phyloP scores from a whole-genome alignment of 2,113 vertebrate species.

The Peromyscus polionotus region DNA sequence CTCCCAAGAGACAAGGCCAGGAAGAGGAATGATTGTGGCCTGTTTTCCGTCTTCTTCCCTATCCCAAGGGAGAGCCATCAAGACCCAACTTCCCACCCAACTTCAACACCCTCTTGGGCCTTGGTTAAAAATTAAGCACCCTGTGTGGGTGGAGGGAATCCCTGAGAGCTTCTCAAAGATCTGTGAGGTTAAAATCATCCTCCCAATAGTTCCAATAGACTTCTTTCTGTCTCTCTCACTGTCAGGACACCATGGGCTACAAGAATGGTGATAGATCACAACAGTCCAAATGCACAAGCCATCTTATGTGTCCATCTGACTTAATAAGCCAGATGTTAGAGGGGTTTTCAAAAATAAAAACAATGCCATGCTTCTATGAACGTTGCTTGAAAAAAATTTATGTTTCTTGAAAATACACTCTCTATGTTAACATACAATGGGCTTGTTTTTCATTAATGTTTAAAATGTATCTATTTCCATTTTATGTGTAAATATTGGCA shows the following conservation, averaged over 20 bases:
- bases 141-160: neutral
- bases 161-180: neutral
- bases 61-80: neutral
- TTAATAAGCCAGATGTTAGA: conserved; percentile 8
- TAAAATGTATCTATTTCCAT: conserved; percentile 35
- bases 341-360: conserved; percentile 50
- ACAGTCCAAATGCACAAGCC: neutral
- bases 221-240: conserved; percentile 21
- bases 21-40: neutral
- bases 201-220: neutral
- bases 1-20: neutral
- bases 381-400: conserved; percentile 52
- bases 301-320: conserved; percentile 3
- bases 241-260: neutral
- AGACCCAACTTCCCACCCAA: neutral
- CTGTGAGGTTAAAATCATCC: conserved; percentile 36
- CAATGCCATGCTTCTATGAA: conserved; percentile 7
- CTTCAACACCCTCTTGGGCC: neutral
- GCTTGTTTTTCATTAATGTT: conserved; percentile 30
- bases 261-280: neutral
- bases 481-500: conserved; percentile 3
- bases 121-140: neutral
- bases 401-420: conserved; percentile 32
- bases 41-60: neutral
- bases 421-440: neutral